Percentiles rank a stretch among this genome's conserved stretches.
These are phyloP conservation scores for Bergia sp. DNA, from an alignment of 92 coral and sea anemone species.

Conservation along the genomic window DNA sequence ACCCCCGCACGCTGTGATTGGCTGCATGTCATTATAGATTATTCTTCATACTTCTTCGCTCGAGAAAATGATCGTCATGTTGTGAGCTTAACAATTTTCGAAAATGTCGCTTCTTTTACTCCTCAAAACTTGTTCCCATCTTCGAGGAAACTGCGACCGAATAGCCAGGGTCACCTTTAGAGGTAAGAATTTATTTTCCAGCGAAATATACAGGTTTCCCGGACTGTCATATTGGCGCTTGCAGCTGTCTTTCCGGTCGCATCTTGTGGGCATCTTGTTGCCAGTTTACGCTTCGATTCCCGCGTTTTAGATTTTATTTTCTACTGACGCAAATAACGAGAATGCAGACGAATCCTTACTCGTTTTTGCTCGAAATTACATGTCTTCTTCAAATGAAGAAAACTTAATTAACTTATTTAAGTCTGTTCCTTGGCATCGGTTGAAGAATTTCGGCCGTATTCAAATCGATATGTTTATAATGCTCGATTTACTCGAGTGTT, in stretches of 20 bases:
- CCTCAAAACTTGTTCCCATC: slow-evolving; percentile 93
- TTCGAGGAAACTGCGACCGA: slow-evolving; percentile 96
- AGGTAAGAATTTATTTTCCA: slow-evolving; percentile 67
- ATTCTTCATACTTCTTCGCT: slow-evolving; percentile 60
- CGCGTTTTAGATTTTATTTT: slow-evolving; percentile 27
- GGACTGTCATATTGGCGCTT: background rate
- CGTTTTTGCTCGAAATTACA: background rate
- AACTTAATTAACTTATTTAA: slow-evolving; percentile 5
- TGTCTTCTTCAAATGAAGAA: background rate
- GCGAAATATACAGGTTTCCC: slow-evolving; percentile 35
- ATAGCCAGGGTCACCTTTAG: slow-evolving; percentile 97
- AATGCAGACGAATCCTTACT: background rate
- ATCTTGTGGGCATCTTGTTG: slow-evolving; percentile 3
- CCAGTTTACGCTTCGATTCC: slow-evolving; percentile 10
- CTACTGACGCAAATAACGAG: background rate
- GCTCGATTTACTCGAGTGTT: slow-evolving; percentile 22
- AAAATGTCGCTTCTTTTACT: slow-evolving; percentile 91
- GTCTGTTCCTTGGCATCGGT: slow-evolving; percentile 35
- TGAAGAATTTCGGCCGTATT: slow-evolving; percentile 33
- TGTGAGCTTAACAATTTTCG: slow-evolving; percentile 67
- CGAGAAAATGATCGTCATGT: slow-evolving; percentile 81
- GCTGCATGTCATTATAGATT: slow-evolving; percentile 13
- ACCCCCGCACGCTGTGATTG: slow-evolving; percentile 73
- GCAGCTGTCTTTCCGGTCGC: slow-evolving; percentile 47
- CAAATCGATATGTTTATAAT: slow-evolving; percentile 4